Conservation (phyloP, 2,888 invertebrate species). For the Pristionchus arcanus region DNA sequence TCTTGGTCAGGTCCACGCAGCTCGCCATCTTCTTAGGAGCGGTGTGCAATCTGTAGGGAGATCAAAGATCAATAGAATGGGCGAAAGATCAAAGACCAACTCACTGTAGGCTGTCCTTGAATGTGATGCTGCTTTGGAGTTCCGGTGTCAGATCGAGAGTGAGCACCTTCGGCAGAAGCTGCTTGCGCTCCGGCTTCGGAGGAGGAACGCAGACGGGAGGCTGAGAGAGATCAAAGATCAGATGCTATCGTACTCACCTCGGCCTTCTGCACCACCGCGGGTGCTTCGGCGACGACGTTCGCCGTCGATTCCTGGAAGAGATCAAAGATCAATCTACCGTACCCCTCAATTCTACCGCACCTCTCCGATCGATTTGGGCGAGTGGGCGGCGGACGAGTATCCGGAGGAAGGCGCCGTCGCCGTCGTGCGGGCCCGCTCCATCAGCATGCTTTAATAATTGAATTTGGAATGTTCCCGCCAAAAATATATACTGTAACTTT, state of each 20-base stretch:
- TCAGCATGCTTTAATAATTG: conserved; percentile 25
- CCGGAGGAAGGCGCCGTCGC: conserved; percentile 17
- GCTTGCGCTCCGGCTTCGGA: background rate
- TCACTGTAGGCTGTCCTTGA: conserved; percentile 33
- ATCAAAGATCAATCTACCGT: conserved; percentile 13
- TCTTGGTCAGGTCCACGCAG: background rate
- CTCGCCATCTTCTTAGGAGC: background rate
- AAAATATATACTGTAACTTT: background rate
- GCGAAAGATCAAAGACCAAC: background rate
- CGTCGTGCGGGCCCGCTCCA: background rate
- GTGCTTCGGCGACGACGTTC: background rate
- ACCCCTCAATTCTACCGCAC: background rate
- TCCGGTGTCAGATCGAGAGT: background rate
- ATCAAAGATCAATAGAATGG: background rate
- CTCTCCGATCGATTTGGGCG: conserved; percentile 20
- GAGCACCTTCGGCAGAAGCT: background rate
- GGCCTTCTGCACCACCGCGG: conserved; percentile 16
- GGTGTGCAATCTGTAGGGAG: background rate
- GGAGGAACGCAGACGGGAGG: background rate
- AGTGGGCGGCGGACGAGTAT: conserved; percentile 25
- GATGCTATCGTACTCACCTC: background rate
- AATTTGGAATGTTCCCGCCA: background rate
- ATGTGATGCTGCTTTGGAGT: background rate
- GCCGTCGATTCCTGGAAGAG: background rate
- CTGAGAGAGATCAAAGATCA: conserved; percentile 17